phyloP scores from a whole-genome alignment of 92 coral and sea anemone genomes.

The Epizoanthus scotinus region DNA sequence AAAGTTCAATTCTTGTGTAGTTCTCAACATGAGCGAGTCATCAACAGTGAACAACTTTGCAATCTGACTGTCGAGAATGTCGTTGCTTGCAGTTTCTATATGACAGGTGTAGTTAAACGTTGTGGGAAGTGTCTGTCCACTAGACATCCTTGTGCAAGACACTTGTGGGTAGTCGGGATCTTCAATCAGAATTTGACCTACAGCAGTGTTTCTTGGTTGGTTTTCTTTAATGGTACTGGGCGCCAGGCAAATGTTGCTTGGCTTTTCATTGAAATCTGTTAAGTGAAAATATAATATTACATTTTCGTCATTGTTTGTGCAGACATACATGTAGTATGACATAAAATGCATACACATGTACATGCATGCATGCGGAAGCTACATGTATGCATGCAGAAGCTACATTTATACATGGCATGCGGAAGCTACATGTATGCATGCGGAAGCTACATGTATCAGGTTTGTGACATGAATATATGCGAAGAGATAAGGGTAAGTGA shows the following conservation, averaged over 20 bases:
- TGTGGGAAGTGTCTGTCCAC: conserved; percentile 15
- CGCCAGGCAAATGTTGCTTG: conserved; percentile 23
- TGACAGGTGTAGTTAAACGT: conserved; percentile 20
- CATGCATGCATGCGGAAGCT: too few relatives aligned
- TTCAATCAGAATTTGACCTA: conserved; percentile 29
- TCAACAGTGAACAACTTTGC: conserved; percentile 17
- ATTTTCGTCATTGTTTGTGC: neutral
- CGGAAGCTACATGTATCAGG: too few relatives aligned
- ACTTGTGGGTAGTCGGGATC: conserved; percentile 38
- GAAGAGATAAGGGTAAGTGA: too few relatives aligned
- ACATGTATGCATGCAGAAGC: too few relatives aligned
- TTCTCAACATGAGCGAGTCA: conserved; percentile 2
- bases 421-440: too few relatives aligned
- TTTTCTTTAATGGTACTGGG: conserved; percentile 28
- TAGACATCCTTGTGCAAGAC: neutral
- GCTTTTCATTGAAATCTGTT: conserved; percentile 37
- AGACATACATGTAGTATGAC: too few relatives aligned
- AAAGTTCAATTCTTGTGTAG: conserved; percentile 9
- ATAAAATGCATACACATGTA: too few relatives aligned
- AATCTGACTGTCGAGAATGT: neutral
- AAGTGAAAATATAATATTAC: neutral
- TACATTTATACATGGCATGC: too few relatives aligned
- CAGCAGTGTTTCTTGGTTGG: conserved; percentile 18
- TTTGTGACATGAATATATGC: too few relatives aligned
- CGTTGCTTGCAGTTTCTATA: neutral